phyloP scores from a whole-genome alignment of 2,888 invertebrate species.

The Amblyjoppa fuscipennis region DNA sequence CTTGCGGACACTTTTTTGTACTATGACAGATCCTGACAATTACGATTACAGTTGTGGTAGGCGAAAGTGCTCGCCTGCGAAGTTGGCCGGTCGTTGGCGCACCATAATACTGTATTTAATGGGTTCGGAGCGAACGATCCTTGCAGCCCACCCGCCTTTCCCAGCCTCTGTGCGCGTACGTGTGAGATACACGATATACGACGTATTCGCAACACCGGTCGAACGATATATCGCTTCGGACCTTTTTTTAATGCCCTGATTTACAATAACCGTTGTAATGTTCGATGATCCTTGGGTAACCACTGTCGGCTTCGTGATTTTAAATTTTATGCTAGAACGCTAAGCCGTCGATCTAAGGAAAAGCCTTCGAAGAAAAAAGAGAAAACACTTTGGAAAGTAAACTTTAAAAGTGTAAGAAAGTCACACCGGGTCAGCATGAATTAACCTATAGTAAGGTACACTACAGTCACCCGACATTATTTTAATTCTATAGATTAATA shows the following conservation, averaged over 20 bases:
- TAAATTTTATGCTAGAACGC: not conserved
- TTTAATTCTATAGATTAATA: too few species aligned
- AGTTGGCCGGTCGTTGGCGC: constrained; percentile 72
- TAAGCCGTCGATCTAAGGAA: not conserved
- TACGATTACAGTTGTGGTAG: constrained; percentile 78
- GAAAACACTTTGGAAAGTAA: not conserved
- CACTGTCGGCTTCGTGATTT: constrained; percentile 75
- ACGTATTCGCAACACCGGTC: constrained; percentile 74
- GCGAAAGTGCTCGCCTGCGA: constrained; percentile 74
- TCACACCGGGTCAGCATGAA: too few species aligned
- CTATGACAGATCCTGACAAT: constrained; percentile 79
- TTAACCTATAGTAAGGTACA: too few species aligned
- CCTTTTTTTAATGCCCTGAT: constrained; percentile 83
- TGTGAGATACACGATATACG: constrained; percentile 81
- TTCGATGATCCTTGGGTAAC: constrained; percentile 75
- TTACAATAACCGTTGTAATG: constrained; percentile 83
- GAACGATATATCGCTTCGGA: constrained; percentile 82
- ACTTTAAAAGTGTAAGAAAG: too few species aligned
- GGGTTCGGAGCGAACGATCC: constrained; percentile 73
- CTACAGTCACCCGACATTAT: too few species aligned
- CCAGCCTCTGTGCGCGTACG: constrained; percentile 12
- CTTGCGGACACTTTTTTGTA: constrained; percentile 60
- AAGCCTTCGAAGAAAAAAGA: not conserved
- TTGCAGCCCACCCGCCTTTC: constrained; percentile 34
- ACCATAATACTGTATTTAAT: constrained; percentile 84